Conservation (phyloP, 2,888 invertebrate genomes). For the Diloba caeruleocephala region DNA sequence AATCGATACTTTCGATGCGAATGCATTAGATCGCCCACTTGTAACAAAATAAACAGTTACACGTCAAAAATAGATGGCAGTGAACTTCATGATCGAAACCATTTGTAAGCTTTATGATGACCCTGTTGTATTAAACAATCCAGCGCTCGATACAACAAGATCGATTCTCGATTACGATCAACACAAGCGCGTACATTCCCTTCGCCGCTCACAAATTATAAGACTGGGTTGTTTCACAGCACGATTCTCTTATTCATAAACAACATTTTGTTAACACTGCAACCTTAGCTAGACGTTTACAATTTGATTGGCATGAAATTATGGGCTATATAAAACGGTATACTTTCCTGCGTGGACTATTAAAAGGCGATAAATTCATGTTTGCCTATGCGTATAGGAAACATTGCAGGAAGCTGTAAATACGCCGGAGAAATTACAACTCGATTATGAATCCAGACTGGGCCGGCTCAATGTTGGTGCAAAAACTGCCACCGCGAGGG, state of each 20-base stretch:
- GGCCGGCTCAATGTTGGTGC: conserved; percentile 53
- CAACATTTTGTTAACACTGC: conserved; percentile 45
- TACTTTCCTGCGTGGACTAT: conserved; percentile 69
- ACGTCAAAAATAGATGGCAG: conserved; percentile 61
- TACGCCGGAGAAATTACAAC: conserved; percentile 68
- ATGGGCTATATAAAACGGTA: conserved; percentile 67
- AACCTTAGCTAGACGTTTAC: conserved; percentile 45
- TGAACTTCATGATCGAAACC: conserved; percentile 70
- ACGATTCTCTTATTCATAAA: conserved; percentile 43
- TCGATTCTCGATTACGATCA: conserved; percentile 42
- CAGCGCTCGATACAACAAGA: conserved; percentile 43
- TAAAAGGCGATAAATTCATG: conserved; percentile 75
- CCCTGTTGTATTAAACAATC: conserved; percentile 48
- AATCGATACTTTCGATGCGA: conserved; percentile 71
- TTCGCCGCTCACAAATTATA: conserved; percentile 37
- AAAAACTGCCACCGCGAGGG: conserved; percentile 67
- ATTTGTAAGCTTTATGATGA: conserved; percentile 61
- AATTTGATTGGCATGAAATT: conserved; percentile 70
- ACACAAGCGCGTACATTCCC: conserved; percentile 29
- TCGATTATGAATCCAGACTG: conserved; percentile 68
- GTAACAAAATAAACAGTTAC: conserved; percentile 67
- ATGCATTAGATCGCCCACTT: conserved; percentile 70
- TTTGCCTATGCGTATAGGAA: conserved; percentile 58
- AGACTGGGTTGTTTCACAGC: conserved; percentile 26
- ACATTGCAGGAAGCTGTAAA: conserved; percentile 67